These are phyloP conservation scores for Berghia stephanieae DNA, from an alignment of 1,140 invertebrate species.

Conservation along the genomic window DNA sequence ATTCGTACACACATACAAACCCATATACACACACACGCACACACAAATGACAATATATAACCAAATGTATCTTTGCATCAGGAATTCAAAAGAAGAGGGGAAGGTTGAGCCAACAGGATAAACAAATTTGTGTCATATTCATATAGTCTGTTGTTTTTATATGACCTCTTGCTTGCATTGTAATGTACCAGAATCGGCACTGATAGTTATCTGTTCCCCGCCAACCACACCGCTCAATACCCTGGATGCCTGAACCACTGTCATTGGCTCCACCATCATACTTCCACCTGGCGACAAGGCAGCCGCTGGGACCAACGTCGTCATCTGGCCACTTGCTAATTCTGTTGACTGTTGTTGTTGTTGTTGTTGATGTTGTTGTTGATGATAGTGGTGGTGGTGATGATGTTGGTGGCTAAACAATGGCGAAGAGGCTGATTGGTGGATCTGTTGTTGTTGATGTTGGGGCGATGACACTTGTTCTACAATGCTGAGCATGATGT, in stretches of 20 bases:
- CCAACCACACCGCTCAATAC: no score
- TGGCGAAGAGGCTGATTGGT: neutral
- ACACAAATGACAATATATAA: neutral
- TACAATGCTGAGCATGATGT: slow-evolving; percentile 26
- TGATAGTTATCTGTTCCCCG: no score
- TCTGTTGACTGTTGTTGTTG: neutral
- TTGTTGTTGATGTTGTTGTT: neutral
- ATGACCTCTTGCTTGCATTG: neutral
- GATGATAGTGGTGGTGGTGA: neutral
- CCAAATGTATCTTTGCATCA: slow-evolving; percentile 45
- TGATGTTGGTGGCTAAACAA: neutral
- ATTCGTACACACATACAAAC: neutral
- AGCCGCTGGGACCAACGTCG: neutral
- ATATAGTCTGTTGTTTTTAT: no score
- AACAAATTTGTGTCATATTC: no score
- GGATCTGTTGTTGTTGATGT: neutral
- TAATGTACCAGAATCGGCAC: neutral
- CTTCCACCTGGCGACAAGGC: neutral
- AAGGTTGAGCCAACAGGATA: slow-evolving; percentile 45
- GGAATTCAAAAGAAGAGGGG: slow-evolving; percentile 47
- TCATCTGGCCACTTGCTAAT: neutral
- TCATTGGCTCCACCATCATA: no score
- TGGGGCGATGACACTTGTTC: slow-evolving; percentile 4
- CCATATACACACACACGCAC: neutral
- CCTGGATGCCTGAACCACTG: no score